Conservation (phyloP, 2,797 vertebrate species). For the Caiman crocodilus region DNA sequence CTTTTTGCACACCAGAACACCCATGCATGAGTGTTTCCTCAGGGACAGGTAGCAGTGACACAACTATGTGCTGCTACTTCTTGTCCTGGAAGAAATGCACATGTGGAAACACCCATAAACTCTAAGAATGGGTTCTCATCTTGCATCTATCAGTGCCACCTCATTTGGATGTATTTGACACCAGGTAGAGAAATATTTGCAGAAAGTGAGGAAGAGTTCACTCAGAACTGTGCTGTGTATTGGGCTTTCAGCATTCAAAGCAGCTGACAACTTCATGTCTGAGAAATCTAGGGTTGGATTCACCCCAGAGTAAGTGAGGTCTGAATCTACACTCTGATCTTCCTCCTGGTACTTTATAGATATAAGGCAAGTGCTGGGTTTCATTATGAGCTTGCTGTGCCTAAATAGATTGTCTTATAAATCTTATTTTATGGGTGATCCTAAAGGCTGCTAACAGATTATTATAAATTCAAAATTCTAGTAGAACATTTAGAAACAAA, state of each 20-base stretch:
- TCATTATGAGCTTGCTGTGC: constrained; percentile 21
- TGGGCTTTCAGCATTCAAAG: background rate
- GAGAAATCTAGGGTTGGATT: background rate
- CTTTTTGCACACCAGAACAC: rapidly evolving
- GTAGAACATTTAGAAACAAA: constrained; percentile 8
- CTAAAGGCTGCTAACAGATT: constrained; percentile 9
- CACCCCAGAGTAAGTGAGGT: background rate
- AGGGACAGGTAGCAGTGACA: background rate
- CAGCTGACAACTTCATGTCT: background rate
- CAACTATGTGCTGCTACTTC: background rate
- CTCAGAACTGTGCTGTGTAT: rapidly evolving
- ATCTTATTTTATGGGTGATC: constrained; percentile 19
- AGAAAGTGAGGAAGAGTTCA: background rate
- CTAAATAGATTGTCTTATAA: constrained; percentile 22
- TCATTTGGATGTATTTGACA: background rate
- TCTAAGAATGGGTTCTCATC: background rate
- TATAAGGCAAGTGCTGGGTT: background rate
- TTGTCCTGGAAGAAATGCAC: background rate
- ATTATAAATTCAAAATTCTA: constrained; percentile 19
- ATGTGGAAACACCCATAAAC: rapidly evolving
- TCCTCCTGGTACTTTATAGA: constrained; percentile 1
- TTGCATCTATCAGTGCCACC: background rate
- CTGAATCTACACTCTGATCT: background rate
- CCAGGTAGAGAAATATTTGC: background rate
- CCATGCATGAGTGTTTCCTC: rapidly evolving